Evolutionary conservation across 2,888 invertebrate species (phyloP).

Genomic region (Gnatocerus cornutus): DNA sequence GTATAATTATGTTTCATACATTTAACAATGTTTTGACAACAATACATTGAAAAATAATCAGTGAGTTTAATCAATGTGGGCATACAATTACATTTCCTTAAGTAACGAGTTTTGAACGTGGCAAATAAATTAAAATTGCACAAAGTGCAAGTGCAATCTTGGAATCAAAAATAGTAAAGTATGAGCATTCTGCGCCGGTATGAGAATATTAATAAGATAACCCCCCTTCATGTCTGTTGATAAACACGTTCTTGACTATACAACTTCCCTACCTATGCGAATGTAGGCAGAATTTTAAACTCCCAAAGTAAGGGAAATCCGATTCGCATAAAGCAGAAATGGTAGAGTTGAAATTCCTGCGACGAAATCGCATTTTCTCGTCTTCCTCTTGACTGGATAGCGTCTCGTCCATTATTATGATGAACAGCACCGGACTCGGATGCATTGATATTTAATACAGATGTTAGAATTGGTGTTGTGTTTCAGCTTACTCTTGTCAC

Average conservation of each 20-base stretch:
- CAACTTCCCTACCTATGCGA: not conserved
- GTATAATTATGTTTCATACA: not conserved
- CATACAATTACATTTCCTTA: not conserved
- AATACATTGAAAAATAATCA: not conserved
- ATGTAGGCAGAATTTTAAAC: not conserved
- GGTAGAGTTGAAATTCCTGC: conserved; percentile 1
- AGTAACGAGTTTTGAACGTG: no score
- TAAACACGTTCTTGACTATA: not conserved
- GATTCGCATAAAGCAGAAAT: conserved; percentile 1
- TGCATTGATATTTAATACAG: conserved; percentile 7
- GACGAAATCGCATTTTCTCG: conserved; percentile 6
- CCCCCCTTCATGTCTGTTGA: not conserved
- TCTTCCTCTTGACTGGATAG: conserved; percentile 11
- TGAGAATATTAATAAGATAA: not conserved
- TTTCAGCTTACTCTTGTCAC: conserved; percentile 89
- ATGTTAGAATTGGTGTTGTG: conserved; percentile 17
- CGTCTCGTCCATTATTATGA: conserved; percentile 9
- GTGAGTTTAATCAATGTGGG: not conserved
- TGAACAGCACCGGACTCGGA: conserved; percentile 17
- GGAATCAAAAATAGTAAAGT: no score
- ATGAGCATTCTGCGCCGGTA: no score
- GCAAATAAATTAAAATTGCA: no score
- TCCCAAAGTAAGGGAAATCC: not conserved
- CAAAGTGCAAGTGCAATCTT: no score
- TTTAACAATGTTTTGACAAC: not conserved